phyloP scores from a whole-genome alignment of 1,140 invertebrate species.

The Camponotus vicinus region DNA sequence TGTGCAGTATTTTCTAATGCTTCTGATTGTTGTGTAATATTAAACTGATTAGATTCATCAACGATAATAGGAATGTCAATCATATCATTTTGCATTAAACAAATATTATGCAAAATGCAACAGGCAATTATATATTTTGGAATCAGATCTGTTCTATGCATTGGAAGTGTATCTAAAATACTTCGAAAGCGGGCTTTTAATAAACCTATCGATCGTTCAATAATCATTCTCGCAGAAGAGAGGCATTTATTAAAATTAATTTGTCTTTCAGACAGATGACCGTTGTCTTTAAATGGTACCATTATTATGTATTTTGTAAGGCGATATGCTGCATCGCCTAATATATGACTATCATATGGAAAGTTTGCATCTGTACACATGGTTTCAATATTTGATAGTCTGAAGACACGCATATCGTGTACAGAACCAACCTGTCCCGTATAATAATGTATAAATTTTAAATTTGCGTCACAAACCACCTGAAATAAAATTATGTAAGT shows the following conservation, averaged over 20 bases:
- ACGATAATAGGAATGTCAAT: not conserved
- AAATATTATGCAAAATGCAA: not conserved
- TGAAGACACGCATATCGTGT: not conserved
- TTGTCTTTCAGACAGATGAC: not conserved
- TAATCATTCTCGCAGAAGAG: not conserved
- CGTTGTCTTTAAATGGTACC: conserved; percentile 6
- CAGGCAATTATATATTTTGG: conserved; percentile 11
- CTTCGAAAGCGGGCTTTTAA: conserved; percentile 7
- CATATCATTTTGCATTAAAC: not conserved
- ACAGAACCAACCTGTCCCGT: conserved; percentile 1
- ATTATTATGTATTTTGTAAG: not conserved
- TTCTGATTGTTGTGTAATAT: no score
- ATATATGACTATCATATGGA: not conserved
- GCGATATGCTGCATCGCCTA: conserved; percentile 1
- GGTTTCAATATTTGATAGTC: not conserved
- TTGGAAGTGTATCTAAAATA: conserved; percentile 12
- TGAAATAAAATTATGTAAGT: not conserved
- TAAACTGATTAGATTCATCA: no score
- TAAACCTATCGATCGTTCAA: not conserved
- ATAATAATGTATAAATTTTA: conserved; percentile 15
- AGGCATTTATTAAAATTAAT: not conserved
- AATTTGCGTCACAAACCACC: conserved; percentile 4
- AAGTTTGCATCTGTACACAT: conserved; percentile 1
- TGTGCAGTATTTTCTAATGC: no score
- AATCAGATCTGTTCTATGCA: not conserved